phyloP scores from a whole-genome alignment of 2,113 vertebrate genomes.

The Sinocyclocheilus maitianheensis region DNA sequence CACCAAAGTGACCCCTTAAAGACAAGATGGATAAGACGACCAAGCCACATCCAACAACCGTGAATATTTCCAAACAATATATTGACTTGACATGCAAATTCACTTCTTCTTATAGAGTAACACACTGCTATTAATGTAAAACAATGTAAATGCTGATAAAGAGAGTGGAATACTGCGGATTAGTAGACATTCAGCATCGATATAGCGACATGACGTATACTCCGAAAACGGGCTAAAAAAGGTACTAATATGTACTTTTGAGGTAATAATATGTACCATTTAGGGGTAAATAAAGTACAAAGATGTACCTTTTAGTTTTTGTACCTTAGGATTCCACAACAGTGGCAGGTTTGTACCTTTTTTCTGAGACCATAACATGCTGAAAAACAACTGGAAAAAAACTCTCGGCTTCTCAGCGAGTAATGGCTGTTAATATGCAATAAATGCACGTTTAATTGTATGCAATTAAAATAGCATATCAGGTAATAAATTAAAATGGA shows the following conservation, averaged over 20 bases:
- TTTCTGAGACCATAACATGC: background rate
- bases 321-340: background rate
- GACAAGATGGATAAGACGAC: background rate
- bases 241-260: no score
- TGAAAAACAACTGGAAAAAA: background rate
- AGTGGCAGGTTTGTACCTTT: background rate
- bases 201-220: no score
- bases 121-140: background rate
- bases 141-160: background rate
- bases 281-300: no score
- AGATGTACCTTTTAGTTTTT: no score
- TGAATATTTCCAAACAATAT: background rate
- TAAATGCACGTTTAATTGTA: background rate
- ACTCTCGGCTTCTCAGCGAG: background rate
- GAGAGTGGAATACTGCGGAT: background rate
- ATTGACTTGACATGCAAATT: background rate
- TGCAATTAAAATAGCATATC: background rate
- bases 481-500: background rate
- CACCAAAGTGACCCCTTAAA: conserved; percentile 1
- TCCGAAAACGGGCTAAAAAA: no score
- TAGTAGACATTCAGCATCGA: background rate
- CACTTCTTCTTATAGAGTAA: background rate
- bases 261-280: no score
- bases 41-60: background rate
- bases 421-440: background rate